These are phyloP conservation scores for Circaetus gallicus DNA, from an alignment of 2,113 vertebrate genomes.

Conservation along the genomic window DNA sequence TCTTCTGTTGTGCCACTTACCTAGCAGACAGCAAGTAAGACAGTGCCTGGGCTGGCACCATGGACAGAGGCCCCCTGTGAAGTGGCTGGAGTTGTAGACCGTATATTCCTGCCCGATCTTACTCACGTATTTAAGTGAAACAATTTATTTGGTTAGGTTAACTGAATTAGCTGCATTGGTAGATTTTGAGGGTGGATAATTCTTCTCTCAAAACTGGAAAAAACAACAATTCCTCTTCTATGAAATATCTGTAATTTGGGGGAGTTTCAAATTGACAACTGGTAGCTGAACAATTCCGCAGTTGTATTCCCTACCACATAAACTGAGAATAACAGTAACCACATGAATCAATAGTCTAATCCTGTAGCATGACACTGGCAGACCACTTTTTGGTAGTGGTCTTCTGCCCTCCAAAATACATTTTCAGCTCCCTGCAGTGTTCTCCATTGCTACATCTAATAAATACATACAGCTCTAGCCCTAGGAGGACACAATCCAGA, in stretches of 20 bases:
- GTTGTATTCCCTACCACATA: background rate
- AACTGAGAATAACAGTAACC: background rate
- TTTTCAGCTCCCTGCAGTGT: background rate
- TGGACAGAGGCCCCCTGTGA: background rate
- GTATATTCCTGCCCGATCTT: background rate
- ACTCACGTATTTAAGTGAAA: background rate
- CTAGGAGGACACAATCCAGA: background rate
- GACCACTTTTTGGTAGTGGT: background rate
- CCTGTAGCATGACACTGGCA: background rate
- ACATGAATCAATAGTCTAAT: fast-evolving
- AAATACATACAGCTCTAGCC: constrained; percentile 1
- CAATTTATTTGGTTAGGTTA: background rate
- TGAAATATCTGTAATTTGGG: background rate
- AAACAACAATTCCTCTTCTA: background rate
- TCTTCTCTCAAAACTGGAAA: background rate
- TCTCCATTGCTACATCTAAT: background rate
- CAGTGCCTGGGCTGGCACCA: background rate
- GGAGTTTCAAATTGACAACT: background rate
- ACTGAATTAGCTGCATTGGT: background rate
- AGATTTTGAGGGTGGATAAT: background rate
- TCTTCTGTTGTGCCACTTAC: background rate
- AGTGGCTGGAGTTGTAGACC: background rate
- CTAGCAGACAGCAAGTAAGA: background rate
- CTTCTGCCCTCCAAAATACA: background rate
- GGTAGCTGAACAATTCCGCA: background rate